phyloP scores from a whole-genome alignment of 2,888 invertebrate species.

The Tortricodes alternella region DNA sequence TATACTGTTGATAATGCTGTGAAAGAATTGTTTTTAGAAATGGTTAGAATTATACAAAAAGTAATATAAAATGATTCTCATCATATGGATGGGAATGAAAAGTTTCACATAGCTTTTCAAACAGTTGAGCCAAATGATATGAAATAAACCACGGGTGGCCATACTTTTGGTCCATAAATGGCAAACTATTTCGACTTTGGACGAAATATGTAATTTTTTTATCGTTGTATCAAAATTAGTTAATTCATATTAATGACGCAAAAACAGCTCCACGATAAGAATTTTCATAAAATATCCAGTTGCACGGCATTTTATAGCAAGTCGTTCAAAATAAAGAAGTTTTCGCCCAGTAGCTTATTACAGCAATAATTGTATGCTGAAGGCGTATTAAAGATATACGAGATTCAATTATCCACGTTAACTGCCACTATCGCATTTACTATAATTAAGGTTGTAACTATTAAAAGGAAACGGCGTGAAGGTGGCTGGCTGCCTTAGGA shows the following conservation, averaged over 20 bases:
- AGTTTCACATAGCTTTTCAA: no score
- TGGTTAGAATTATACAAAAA: no score
- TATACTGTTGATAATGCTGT: no score
- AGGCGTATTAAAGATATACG: conserved; percentile 24
- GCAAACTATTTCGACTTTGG: no score
- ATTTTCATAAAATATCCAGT: conserved; percentile 27
- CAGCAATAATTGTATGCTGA: conserved; percentile 24
- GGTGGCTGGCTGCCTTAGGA: background rate
- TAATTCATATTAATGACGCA: conserved; percentile 12
- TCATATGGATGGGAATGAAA: no score
- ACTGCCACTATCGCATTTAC: conserved; percentile 11
- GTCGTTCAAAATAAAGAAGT: conserved; percentile 21
- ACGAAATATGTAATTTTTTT: no score
- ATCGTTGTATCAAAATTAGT: background rate
- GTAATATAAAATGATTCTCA: no score
- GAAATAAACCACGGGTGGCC: background rate
- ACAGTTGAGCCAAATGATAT: background rate
- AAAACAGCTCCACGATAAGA: conserved; percentile 11
- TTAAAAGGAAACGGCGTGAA: conserved; percentile 8
- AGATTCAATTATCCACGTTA: conserved; percentile 21
- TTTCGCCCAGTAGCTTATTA: conserved; percentile 28
- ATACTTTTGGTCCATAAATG: no score
- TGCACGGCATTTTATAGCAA: conserved; percentile 27
- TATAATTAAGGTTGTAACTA: conserved; percentile 20
- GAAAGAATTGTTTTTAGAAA: no score